A percentile compares a stretch with the other conserved stretches of the same genome.
phyloP scores from a whole-genome alignment of 2,113 vertebrate species.

The Vimba vimba region DNA sequence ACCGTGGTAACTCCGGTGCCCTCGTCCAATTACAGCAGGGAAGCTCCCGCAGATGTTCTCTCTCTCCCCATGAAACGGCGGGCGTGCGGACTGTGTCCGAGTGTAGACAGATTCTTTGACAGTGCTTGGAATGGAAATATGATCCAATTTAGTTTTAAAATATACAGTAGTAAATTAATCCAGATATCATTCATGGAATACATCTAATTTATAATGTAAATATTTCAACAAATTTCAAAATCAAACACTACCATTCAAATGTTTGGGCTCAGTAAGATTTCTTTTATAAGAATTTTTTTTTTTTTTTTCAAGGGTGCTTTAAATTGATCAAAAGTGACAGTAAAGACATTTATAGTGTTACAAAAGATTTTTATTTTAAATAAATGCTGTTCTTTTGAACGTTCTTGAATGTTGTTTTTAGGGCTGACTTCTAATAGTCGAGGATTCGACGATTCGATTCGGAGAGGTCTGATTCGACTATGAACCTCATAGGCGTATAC shows the following conservation, averaged over 20 bases:
- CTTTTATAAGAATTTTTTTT: not conserved
- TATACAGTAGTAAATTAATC: not conserved
- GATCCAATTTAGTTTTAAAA: not conserved
- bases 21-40: constrained; percentile 29
- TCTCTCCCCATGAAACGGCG: not conserved
- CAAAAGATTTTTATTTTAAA: too few relatives aligned
- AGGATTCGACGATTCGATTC: too few relatives aligned
- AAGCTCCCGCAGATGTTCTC: constrained; percentile 7
- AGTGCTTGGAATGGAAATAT: not conserved
- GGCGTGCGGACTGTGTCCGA: not conserved
- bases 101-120: not conserved
- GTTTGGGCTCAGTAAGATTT: not conserved
- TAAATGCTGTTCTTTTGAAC: too few relatives aligned
- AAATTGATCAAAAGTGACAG: too few relatives aligned
- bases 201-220: not conserved
- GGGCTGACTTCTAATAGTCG: too few relatives aligned
- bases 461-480: too few relatives aligned
- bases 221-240: not conserved
- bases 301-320: too few relatives aligned
- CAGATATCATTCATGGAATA: not conserved
- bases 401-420: too few relatives aligned
- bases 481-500: too few relatives aligned
- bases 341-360: too few relatives aligned
- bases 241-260: not conserved
- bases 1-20: constrained; percentile 33